phyloP scores from a whole-genome alignment of 2,113 vertebrate species.

The Podarcis cretensis region DNA sequence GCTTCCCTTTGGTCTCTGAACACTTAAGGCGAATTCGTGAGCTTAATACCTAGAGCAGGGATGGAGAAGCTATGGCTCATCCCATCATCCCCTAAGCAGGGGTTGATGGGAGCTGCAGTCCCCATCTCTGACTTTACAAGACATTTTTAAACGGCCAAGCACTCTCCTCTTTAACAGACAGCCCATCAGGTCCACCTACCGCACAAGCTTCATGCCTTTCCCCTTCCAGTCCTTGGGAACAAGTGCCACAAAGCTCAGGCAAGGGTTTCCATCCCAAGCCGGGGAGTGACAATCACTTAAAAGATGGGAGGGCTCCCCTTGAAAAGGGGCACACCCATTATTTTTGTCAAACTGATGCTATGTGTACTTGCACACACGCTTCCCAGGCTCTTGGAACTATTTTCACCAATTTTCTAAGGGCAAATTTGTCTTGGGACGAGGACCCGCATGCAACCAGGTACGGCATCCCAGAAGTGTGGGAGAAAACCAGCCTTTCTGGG shows the following conservation, averaged over 20 bases:
- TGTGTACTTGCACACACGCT: background rate
- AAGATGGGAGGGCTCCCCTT: background rate
- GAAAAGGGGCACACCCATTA: background rate
- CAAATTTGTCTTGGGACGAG: background rate
- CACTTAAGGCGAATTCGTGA: background rate
- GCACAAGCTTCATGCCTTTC: background rate
- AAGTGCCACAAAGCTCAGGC: background rate
- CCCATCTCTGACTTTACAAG: background rate
- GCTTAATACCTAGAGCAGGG: background rate
- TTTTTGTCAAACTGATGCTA: background rate
- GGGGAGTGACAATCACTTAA: background rate
- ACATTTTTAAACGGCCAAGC: background rate
- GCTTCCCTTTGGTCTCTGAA: background rate
- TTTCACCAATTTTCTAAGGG: background rate
- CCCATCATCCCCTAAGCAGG: background rate
- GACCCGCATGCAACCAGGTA: too few relatives aligned
- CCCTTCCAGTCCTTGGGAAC: accelerated
- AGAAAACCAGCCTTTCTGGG: background rate
- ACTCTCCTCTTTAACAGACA: background rate
- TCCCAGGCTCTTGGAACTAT: background rate
- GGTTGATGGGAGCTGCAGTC: background rate
- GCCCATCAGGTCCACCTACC: background rate
- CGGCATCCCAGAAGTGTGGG: background rate
- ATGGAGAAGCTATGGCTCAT: background rate
- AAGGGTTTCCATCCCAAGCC: background rate